Base-by-base conservation (phyloP, 1,140 invertebrate genomes). In the Trypoxylus dichotomus region DNA sequence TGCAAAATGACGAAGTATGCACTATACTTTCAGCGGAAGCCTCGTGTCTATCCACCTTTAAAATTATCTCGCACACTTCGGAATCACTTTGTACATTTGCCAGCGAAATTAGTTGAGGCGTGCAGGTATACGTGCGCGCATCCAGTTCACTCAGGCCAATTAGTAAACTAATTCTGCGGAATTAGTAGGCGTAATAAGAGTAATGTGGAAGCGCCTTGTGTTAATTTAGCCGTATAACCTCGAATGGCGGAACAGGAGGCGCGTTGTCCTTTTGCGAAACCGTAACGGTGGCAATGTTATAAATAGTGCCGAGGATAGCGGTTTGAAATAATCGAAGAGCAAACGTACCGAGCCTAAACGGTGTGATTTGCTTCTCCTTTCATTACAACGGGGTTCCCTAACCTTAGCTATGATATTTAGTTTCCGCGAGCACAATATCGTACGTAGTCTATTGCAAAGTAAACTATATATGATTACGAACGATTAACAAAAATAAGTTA, bases 221-320 rank as follows among this genome's bases (percentile, higher is more conserved):
- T 76, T 79, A 79, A 79, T 79, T 79, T 79, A 74, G 60, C 37
- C 78, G 60, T 76, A 42, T 54, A 75, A 75, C 74, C 74, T 75
- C 37, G 41, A 75, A 75, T 73, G 21, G 25, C 43, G 25, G 72
- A 37, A 78, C 73, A 79, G 60, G 54, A 76, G 74, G 37, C 60
- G 6, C 47, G 29, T 74, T 79, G 78, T 79, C 58, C 71, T 79
- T 76, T 79, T 29, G 78, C 78, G 58, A 43, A 72, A 29, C 68
- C 78, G 78, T 75, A 79, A 76, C 78, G 74, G 77, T 73, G 71
- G 29, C 37, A 42, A 32, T n/a, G 71, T 73, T 73, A 73, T 73
- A 73, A 73, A 73, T 73, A 73, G 71, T 73, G 71, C 60, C 60
- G 60, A 19, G 60, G 60, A 63, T 63, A 63, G 71, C 71, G n/a